A percentile compares a stretch with the other conserved stretches of the same genome.
phyloP scores from a whole-genome alignment of 2,888 invertebrate species.

The Stenoptilia bipunctidactyla region DNA sequence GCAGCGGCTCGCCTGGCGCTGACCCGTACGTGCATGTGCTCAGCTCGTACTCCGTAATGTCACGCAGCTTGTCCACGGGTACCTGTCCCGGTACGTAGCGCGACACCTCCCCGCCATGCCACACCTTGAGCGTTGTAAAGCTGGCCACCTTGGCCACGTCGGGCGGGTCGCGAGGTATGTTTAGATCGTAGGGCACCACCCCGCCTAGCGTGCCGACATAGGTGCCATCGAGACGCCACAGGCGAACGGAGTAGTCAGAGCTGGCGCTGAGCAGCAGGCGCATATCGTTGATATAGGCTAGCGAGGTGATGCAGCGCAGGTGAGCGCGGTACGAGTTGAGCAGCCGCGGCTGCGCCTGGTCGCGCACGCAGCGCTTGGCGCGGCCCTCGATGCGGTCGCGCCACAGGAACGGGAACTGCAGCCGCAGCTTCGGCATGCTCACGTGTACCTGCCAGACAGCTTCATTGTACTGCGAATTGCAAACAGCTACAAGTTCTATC shows the following conservation, averaged over 20 bases:
- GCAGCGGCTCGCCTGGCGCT: constrained; percentile 64
- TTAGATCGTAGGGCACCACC: constrained; percentile 72
- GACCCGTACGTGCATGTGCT: constrained; percentile 64
- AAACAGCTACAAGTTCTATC: too few species aligned
- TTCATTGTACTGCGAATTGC: too few species aligned
- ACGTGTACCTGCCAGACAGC: constrained; percentile 61
- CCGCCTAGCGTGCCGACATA: constrained; percentile 83
- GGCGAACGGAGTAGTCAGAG: constrained; percentile 78
- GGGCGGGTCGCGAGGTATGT: constrained; percentile 74
- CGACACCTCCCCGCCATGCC: constrained; percentile 62
- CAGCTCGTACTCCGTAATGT: constrained; percentile 49
- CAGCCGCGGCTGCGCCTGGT: constrained; percentile 75
- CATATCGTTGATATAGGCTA: constrained; percentile 76
- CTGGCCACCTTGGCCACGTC: constrained; percentile 82
- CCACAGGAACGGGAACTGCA: constrained; percentile 81
- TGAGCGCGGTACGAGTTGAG: constrained; percentile 81
- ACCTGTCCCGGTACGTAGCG: constrained; percentile 61
- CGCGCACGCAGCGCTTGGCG: constrained; percentile 74
- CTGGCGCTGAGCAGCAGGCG: constrained; percentile 80
- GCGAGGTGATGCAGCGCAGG: constrained; percentile 73
- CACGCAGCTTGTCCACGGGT: constrained; percentile 43
- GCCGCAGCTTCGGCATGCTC: constrained; percentile 73
- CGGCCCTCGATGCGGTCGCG: constrained; percentile 75
- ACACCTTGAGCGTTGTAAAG: constrained; percentile 79
- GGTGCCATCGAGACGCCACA: constrained; percentile 81